Base-by-base conservation (phyloP, 2,888 invertebrate genomes). In the Schrankia costaestrigalis region DNA sequence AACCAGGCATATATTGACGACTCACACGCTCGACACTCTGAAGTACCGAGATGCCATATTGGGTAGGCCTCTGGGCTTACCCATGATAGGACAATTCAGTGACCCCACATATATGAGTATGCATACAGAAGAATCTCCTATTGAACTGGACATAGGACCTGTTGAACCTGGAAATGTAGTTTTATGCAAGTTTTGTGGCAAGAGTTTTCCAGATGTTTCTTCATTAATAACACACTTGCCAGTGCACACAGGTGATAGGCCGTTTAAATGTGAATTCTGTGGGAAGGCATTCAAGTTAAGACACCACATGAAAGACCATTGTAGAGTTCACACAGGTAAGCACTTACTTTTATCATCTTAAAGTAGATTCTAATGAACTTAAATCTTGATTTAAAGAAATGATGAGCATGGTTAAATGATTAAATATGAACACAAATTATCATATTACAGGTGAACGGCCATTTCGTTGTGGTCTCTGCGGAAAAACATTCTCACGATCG, bases 231-330 rank as follows among this genome's bases (percentile, higher is more conserved):
- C 94, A 56, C 96, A 96, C 80, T 89, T 96, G 72, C 95, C 95
- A 42, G 95, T 94, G 51, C 96, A 96, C 81, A 96, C 96, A 39
- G 96, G 96, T 54, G 96, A 96, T 74, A 89, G 96, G 70, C 96
- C 96, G 40, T 96, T 96, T 86, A 96, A 95, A 88, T 96, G 96
- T 90, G 96, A 96, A 82, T 96, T 95, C 89, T 96, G 96, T 85
- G 96, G 96, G 51, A 96, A 96, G 87, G 96, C 96, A 61, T 96
- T 96, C 90, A 96, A 96, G 79, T 89, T 96, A 71, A 91, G 96
- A 47, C 96, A 96, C 79, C 96, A 96, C 89, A 96, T 96, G 96
- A 96, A 96, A 87, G 96, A 96, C 89, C 96, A 96, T 78, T 96
- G 95, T 89, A 92, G 96, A 70, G 96, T 96, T 48, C 96, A 96